Percentiles rank a stretch among this genome's conserved stretches.
Conservation (phyloP, 2,113 vertebrate species). For the Gallinago jamesoni region DNA sequence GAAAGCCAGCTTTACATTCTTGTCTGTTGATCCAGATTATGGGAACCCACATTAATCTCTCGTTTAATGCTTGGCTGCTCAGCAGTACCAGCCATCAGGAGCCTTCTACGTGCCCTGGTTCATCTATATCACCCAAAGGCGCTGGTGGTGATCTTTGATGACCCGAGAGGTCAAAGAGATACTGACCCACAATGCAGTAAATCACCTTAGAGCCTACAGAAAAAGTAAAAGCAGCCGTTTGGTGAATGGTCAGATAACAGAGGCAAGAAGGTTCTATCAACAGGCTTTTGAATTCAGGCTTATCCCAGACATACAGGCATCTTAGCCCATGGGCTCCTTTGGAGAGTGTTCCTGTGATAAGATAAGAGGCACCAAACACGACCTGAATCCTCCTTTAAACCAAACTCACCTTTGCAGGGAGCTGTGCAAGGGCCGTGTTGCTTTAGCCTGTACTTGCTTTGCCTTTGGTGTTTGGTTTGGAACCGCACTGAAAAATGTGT, state of each 20-base stretch:
- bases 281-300: neutral
- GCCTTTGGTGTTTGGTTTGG: neutral
- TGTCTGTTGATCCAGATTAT: neutral
- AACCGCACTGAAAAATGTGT: neutral
- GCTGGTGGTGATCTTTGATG: neutral
- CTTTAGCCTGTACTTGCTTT: neutral
- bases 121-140: neutral
- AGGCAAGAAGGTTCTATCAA: neutral
- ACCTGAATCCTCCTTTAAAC: neutral
- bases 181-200: neutral
- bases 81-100: neutral
- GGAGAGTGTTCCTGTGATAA: neutral
- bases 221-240: neutral
- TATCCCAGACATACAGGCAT: neutral
- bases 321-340: neutral
- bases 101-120: neutral
- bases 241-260: neutral
- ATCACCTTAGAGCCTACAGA: neutral
- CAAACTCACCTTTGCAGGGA: neutral
- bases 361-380: neutral
- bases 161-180: neutral
- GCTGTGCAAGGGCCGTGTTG: neutral
- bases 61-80: neutral
- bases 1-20: neutral
- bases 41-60: neutral